These are phyloP conservation scores for Monopterus albus DNA, from an alignment of 2,113 vertebrate genomes.

Conservation along the genomic window DNA sequence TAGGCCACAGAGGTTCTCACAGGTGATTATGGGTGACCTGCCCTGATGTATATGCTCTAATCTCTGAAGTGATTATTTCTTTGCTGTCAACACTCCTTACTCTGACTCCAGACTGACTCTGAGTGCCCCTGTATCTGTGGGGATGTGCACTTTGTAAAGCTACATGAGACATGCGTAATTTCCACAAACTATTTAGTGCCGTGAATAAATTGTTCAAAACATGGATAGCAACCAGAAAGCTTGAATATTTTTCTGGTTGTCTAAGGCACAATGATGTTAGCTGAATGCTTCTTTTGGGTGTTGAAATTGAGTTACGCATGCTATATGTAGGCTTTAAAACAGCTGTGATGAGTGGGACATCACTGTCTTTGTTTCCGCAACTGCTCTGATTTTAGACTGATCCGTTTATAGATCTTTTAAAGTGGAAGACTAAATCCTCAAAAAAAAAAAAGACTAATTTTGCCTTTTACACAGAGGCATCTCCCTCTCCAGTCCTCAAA, in stretches of 20 bases:
- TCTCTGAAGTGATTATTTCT: constrained; percentile 68
- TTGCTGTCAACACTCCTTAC: constrained; percentile 61
- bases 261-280: no score
- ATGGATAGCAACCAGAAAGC: constrained; percentile 2
- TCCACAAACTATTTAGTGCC: constrained; percentile 5
- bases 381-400: constrained; percentile 18
- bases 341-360: constrained; percentile 56
- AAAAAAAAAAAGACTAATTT: constrained; percentile 48
- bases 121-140: constrained; percentile 50
- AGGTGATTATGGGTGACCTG: constrained; percentile 81
- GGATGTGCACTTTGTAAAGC: constrained; percentile 58
- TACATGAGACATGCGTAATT: constrained; percentile 49
- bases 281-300: constrained; percentile 28
- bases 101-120: constrained; percentile 44
- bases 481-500: constrained; percentile 36
- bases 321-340: constrained; percentile 57
- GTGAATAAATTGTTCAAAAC: constrained; percentile 46
- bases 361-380: background rate
- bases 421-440: constrained; percentile 40
- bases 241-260: constrained; percentile 22
- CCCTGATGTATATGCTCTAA: constrained; percentile 62
- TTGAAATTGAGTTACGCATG: constrained; percentile 48
- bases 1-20: constrained; percentile 77
- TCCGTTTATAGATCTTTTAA: constrained; percentile 32
- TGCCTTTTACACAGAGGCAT: constrained; percentile 35